phyloP scores from a whole-genome alignment of 2,797 vertebrate species.

The Myotis pilosus region DNA sequence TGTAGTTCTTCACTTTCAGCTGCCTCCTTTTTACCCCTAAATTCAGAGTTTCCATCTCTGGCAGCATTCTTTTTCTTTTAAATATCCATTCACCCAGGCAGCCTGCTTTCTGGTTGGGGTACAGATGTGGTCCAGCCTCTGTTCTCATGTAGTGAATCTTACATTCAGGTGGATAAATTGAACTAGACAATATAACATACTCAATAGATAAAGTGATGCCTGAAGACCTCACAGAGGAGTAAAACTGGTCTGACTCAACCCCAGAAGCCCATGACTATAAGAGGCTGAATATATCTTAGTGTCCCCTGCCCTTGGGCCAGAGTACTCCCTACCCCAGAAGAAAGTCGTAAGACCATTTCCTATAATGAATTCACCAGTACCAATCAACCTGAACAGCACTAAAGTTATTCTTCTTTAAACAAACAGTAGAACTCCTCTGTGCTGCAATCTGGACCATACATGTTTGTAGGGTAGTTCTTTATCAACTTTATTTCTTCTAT shows the following conservation, averaged over 20 bases:
- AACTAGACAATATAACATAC: background rate
- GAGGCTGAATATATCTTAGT: background rate
- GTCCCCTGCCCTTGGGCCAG: background rate
- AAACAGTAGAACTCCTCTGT: background rate
- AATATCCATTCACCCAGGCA: background rate
- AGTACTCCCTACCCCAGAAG: background rate
- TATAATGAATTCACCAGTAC: background rate
- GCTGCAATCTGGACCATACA: background rate
- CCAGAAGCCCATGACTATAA: background rate
- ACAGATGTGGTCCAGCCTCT: background rate
- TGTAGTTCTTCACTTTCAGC: background rate
- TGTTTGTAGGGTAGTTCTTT: background rate
- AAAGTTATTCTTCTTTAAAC: background rate
- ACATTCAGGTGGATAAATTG: background rate
- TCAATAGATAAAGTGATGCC: background rate
- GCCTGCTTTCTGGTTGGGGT: background rate
- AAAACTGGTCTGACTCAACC: background rate
- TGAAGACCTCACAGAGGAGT: background rate
- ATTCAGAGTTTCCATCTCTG: background rate
- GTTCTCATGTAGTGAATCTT: background rate
- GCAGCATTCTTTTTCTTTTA: background rate
- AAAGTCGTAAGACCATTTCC: slow-evolving; percentile 36
- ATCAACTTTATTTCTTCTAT: background rate
- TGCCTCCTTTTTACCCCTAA: background rate
- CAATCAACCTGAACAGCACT: background rate